Evolutionary conservation across 2,888 invertebrate genomes (phyloP), one percentile per base, ranked within the genome.

Genomic region (Protodeltote pygarga): DNA sequence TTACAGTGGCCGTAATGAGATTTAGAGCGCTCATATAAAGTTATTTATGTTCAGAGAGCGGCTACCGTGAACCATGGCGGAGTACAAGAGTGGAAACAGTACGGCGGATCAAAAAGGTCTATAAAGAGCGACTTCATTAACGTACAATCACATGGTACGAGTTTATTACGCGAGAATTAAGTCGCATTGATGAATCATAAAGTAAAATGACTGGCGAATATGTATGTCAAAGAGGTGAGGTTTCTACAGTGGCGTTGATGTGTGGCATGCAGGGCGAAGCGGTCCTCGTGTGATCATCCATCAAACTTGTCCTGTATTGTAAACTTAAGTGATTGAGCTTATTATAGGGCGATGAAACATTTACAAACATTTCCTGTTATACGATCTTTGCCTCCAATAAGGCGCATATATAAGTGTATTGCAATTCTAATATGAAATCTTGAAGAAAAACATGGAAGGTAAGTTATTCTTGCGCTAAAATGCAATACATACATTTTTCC

Each of bases 11-110:
- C 80, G 80, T 87, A 88, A 90, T 89, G 87, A 89, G 87, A 89
- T 90, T 87, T 88, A 88, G 84, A 89, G 83, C 85, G 85, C 80
- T 89, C 85, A 89, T 89, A 88, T 85, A 85, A 87, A 83, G 88
- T 89, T 89, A 89, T 88, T 89, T 88, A 88, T 87, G 85, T 81
- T 77, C 73, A 75, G 77, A 79, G 79, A 79, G 80, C 78, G 80
- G 78, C 72, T 78, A 73, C 69, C 71, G 65, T 69, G 64, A 66
- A 53, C 62, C 58, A 63, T 54, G 50, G 59, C 60, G 58, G 21
- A 25, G 21, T 21, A 31, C n/a, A 13, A 31, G 48, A 27, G 31
- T 27, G 37, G 42, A 49, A 28, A 60, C 47, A 50, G 47, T 33
- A 41, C 24, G 10, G 13, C 20, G 60, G 38, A 47, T 52, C 27